Conservation (phyloP, 1,140 invertebrate species). For the Bradysia coprophila region DNA sequence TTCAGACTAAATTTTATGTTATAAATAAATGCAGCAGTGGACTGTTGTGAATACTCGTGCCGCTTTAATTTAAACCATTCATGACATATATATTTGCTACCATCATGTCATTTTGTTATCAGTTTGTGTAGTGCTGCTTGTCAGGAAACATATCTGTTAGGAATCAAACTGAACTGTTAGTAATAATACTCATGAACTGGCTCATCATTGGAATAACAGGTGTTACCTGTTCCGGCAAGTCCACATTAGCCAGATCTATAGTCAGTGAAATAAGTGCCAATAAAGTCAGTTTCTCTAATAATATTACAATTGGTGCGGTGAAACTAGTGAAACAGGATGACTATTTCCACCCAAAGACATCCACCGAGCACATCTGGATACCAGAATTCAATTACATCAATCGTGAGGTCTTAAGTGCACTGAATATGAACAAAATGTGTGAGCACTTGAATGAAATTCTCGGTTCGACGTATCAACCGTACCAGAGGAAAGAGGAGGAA, state of each 20-base stretch:
- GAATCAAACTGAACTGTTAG: too few relatives aligned
- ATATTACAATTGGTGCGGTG: slow-evolving; percentile 17
- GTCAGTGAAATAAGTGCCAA: slow-evolving; percentile 19
- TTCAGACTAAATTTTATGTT: too few relatives aligned
- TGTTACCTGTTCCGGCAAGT: slow-evolving; percentile 64
- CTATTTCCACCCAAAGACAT: slow-evolving; percentile 45
- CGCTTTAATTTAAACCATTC: too few relatives aligned
- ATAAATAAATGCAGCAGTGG: too few relatives aligned
- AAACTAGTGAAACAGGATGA: slow-evolving; percentile 45
- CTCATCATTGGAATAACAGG: slow-evolving; percentile 55
- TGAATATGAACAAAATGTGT: slow-evolving; percentile 50
- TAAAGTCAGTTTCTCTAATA: slow-evolving; percentile 11
- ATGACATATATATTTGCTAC: too few relatives aligned
- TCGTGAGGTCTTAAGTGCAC: slow-evolving; percentile 44
- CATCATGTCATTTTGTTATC: too few relatives aligned
- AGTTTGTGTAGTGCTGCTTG: too few relatives aligned
- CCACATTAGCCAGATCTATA: slow-evolving; percentile 41
- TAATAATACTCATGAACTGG: slow-evolving; percentile 34
- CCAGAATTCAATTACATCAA: slow-evolving; percentile 46
- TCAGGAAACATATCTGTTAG: too few relatives aligned
- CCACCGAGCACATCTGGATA: slow-evolving; percentile 38
- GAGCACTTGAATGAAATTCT: slow-evolving; percentile 30
- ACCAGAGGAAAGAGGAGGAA: neutral
- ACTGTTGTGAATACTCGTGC: too few relatives aligned
- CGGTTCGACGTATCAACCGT: slow-evolving; percentile 6